Conservation (phyloP, 2,113 vertebrate species). For the Sinocyclocheilus grahami region DNA sequence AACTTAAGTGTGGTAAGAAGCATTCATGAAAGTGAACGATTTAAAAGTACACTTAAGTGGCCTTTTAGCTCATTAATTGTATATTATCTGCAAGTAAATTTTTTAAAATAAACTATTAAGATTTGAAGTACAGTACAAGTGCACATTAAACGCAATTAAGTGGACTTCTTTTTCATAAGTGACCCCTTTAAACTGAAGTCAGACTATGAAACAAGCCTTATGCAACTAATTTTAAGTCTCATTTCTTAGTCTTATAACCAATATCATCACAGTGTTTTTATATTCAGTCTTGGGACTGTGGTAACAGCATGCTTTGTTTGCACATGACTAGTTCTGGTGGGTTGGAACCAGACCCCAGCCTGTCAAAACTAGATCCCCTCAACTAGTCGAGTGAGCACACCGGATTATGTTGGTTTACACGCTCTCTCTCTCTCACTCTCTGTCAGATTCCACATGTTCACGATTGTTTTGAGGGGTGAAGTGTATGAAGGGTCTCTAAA, state of each 20-base stretch:
- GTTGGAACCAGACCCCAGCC: background rate
- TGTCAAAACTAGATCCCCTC: background rate
- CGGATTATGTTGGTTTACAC: background rate
- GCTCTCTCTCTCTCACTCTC: background rate
- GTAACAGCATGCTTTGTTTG: slow-evolving; percentile 33
- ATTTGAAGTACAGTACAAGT: no score
- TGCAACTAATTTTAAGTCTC: background rate
- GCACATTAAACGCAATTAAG: no score
- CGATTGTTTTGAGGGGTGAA: slow-evolving; percentile 6
- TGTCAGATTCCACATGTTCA: slow-evolving; percentile 38
- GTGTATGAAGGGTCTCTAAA: slow-evolving; percentile 11
- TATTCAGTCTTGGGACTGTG: background rate
- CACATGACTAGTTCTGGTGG: background rate
- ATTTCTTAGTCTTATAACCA: slow-evolving; percentile 23
- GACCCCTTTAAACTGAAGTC: background rate
- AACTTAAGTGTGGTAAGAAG: no score
- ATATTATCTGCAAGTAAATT: no score
- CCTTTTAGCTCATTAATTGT: no score
- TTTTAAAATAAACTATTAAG: no score
- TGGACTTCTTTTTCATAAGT: background rate
- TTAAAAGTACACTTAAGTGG: no score
- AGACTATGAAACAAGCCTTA: slow-evolving; percentile 5
- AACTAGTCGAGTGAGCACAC: background rate
- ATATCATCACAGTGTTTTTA: slow-evolving; percentile 8
- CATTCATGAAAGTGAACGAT: no score